A percentile compares a stretch with the other conserved stretches of the same genome.
These are phyloP conservation scores for Helicoverpa zea DNA, from an alignment of 1,140 invertebrate genomes.

Conservation along the genomic window DNA sequence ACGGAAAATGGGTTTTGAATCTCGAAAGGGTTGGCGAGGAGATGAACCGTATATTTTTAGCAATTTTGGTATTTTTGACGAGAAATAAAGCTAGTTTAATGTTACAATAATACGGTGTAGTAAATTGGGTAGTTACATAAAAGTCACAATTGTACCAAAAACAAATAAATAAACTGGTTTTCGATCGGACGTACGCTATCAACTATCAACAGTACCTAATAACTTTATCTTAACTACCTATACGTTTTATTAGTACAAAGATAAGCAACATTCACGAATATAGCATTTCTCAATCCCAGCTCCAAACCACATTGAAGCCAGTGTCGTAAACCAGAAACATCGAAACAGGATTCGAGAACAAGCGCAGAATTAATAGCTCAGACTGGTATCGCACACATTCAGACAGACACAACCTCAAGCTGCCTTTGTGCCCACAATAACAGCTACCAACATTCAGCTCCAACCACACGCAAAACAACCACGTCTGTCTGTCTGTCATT, in stretches of 20 bases:
- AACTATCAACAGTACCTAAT: no score
- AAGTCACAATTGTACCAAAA: no score
- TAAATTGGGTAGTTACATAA: no score
- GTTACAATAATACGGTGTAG: no score
- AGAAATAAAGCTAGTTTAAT: no score
- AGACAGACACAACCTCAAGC: neutral
- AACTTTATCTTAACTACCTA: neutral
- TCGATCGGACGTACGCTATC: no score
- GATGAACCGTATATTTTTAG: no score
- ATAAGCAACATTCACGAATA: neutral
- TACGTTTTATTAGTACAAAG: no score
- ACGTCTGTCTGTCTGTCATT: neutral
- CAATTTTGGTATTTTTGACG: no score
- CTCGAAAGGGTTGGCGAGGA: constrained; percentile 10
- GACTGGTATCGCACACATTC: neutral
- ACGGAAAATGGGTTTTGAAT: constrained; percentile 12
- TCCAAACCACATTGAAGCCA: neutral
- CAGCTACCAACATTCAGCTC: neutral
- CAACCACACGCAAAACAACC: constrained; percentile 7
- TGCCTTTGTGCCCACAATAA: constrained; percentile 15
- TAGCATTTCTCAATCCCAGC: neutral
- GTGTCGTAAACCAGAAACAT: constrained; percentile 6
- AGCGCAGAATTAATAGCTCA: neutral
- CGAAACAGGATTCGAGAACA: neutral
- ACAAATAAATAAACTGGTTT: no score